A percentile compares a stretch with the other conserved stretches of the same genome.
Conservation (phyloP, 2,113 vertebrate genomes). For the Corvus hawaiiensis region DNA sequence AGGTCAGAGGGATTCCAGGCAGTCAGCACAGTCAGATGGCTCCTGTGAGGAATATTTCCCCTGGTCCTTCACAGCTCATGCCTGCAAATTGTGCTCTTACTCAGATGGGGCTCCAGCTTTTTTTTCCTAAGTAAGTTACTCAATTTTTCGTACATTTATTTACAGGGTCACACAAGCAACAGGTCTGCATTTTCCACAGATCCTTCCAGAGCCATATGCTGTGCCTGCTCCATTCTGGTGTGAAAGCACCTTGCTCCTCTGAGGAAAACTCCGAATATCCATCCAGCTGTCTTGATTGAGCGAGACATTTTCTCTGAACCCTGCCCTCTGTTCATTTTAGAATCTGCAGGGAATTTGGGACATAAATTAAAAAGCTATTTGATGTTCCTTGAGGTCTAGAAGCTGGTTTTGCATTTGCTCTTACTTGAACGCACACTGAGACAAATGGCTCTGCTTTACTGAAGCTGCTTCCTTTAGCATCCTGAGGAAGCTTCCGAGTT, state of each 20-base stretch:
- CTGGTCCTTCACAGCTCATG: neutral
- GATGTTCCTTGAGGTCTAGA: neutral
- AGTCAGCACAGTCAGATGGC: neutral
- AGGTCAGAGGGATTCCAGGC: neutral
- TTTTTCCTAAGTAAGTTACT: neutral
- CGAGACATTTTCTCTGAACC: neutral
- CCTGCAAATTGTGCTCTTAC: neutral
- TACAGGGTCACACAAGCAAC: neutral
- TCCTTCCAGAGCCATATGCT: neutral
- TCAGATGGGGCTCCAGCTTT: neutral
- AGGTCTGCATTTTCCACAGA: neutral
- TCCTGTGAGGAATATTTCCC: neutral
- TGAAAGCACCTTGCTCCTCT: neutral
- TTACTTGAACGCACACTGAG: neutral
- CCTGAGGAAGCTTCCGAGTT: neutral
- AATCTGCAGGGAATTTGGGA: neutral
- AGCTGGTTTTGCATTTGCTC: slow-evolving; percentile 24
- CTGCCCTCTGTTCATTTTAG: neutral
- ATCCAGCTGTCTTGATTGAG: neutral
- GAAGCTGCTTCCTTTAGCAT: neutral
- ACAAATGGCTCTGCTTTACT: neutral
- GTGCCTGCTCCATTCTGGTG: neutral
- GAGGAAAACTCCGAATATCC: neutral
- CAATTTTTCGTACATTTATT: neutral
- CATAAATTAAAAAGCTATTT: neutral